phyloP scores from a whole-genome alignment of 2,113 vertebrate genomes.

The Carlito syrichta region DNA sequence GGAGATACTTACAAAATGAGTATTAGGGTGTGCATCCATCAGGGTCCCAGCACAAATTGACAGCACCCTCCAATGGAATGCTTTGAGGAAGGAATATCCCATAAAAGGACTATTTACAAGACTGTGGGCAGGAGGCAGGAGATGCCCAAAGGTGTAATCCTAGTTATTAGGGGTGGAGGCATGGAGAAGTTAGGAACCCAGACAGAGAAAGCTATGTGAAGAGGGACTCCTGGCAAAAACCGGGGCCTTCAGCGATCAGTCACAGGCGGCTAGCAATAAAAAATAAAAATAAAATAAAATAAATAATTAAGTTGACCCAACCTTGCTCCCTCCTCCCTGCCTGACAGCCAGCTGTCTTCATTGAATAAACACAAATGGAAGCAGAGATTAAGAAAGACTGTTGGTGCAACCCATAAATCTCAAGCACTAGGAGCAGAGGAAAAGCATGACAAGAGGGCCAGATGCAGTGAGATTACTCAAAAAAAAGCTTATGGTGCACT shows the following conservation, averaged over 20 bases:
- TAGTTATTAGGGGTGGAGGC: background rate
- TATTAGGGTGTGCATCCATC: fast-evolving
- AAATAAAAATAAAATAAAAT: too few relatives aligned
- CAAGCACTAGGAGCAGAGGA: too few relatives aligned
- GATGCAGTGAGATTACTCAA: background rate
- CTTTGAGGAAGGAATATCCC: fast-evolving
- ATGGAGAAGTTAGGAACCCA: too few relatives aligned
- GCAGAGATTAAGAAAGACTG: background rate
- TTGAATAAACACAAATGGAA: background rate
- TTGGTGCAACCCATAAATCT: too few relatives aligned
- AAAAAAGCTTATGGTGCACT: background rate
- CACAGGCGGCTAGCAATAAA: background rate
- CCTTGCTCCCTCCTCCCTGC: too few relatives aligned
- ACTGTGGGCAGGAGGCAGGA: background rate
- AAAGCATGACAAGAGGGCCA: background rate
- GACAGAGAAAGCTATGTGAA: background rate
- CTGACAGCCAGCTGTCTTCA: fast-evolving
- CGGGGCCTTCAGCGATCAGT: background rate
- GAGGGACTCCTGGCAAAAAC: background rate
- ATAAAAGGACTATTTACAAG: background rate
- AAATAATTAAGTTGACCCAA: background rate
- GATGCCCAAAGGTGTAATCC: fast-evolving
- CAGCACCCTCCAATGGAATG: fast-evolving
- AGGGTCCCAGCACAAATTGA: fast-evolving
- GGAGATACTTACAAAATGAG: too few relatives aligned